Conservation (phyloP, 2,888 invertebrate genomes). For the Epinotia bilunana region DNA sequence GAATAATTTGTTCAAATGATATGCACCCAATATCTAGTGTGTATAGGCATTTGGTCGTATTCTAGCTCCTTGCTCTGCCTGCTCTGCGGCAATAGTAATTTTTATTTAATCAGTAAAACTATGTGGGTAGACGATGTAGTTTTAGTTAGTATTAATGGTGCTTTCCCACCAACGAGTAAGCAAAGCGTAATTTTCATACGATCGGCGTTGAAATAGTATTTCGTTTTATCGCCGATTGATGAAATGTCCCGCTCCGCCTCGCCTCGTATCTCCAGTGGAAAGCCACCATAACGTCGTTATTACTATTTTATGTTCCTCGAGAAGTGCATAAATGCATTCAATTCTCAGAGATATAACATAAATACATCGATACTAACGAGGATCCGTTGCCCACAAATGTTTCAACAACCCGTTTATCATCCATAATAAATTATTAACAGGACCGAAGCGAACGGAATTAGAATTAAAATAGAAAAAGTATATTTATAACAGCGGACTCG, state of each 20-base stretch:
- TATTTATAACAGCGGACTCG: conserved; percentile 16
- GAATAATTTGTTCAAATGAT: neutral
- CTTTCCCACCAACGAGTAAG: too few relatives aligned
- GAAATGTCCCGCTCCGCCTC: too few relatives aligned
- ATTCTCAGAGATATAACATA: conserved; percentile 12
- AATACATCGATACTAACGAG: conserved; percentile 21
- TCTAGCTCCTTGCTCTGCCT: too few relatives aligned
- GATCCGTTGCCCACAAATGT: conserved; percentile 22
- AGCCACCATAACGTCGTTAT: neutral
- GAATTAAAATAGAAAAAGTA: conserved; percentile 31
- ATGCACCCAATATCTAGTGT: neutral
- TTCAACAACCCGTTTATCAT: conserved; percentile 41
- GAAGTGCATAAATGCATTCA: neutral
- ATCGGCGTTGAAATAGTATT: too few relatives aligned
- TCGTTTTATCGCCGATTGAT: too few relatives aligned
- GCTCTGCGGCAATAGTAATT: too few relatives aligned
- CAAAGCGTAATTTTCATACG: too few relatives aligned
- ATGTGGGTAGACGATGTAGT: too few relatives aligned
- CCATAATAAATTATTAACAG: conserved; percentile 27
- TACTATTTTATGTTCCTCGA: neutral
- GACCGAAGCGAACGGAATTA: conserved; percentile 28
- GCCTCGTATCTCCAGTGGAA: neutral
- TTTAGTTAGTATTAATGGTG: too few relatives aligned
- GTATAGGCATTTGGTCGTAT: neutral
- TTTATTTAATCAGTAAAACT: too few relatives aligned